Percentiles rank a stretch among this genome's conserved stretches.
Evolutionary conservation across 2,888 invertebrate genomes (phyloP).

Genomic region (Netelia inedita): DNA sequence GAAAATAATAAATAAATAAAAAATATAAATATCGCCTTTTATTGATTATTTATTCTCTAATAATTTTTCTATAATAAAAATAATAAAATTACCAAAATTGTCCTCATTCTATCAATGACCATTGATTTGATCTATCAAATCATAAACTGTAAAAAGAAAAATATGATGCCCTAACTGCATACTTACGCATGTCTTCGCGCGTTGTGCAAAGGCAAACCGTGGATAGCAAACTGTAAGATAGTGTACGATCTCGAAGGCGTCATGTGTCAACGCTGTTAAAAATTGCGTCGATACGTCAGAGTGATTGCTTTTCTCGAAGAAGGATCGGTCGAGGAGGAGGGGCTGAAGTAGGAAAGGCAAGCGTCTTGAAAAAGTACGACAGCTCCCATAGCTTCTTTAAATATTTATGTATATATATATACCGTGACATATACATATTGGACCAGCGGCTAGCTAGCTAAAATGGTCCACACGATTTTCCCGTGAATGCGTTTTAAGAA

Average conservation of each 20-base stretch:
- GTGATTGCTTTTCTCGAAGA: constrained; percentile 65
- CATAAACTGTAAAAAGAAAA: too few relatives aligned
- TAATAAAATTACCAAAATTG: too few relatives aligned
- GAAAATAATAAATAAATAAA: too few relatives aligned
- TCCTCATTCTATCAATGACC: too few relatives aligned
- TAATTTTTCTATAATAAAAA: too few relatives aligned
- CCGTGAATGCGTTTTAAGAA: too few relatives aligned
- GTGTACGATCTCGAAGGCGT: constrained; percentile 1
- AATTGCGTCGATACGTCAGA: constrained; percentile 70
- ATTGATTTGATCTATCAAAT: too few relatives aligned
- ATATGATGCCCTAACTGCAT: too few relatives aligned
- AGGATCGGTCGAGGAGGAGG: constrained; percentile 19
- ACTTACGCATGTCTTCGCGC: neutral
- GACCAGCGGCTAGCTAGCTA: neutral
- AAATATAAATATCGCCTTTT: too few relatives aligned
- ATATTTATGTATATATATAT: constrained; percentile 1
- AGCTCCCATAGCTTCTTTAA: constrained; percentile 37
- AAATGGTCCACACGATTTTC: too few relatives aligned
- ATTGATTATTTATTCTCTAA: too few relatives aligned
- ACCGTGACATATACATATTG: neutral
- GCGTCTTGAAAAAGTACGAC: constrained; percentile 54
- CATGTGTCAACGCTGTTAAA: constrained; percentile 64
- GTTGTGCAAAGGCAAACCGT: constrained; percentile 11
- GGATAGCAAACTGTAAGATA: neutral
- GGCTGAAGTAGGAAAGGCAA: constrained; percentile 10